A percentile compares a stretch with the other conserved stretches of the same genome.
Evolutionary conservation across 2,797 vertebrate species (phyloP).

Genomic region (Stomatorhinus walkeri): DNA sequence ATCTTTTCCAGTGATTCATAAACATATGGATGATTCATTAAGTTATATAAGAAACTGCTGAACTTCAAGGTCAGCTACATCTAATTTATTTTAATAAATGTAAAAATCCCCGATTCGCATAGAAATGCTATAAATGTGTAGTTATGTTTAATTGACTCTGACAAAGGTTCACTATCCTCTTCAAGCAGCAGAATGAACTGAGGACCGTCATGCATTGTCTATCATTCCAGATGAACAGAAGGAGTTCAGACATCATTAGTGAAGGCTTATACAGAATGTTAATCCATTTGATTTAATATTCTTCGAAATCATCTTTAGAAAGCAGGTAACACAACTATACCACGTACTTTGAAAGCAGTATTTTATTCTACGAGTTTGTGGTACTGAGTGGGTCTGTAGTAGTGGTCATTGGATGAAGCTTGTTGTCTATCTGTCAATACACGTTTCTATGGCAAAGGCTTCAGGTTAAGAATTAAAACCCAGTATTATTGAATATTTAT

Average conservation of each 20-base stretch:
- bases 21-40: slow-evolving; percentile 2
- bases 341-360: slow-evolving; percentile 36
- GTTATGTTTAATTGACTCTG: slow-evolving; percentile 12
- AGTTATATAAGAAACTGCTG: background rate
- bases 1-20: background rate
- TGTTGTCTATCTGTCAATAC: too few relatives aligned
- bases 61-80: slow-evolving; percentile 12
- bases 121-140: slow-evolving; percentile 12
- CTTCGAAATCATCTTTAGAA: background rate
- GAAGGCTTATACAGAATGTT: slow-evolving; percentile 28
- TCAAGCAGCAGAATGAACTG: background rate
- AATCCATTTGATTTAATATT: slow-evolving; percentile 17
- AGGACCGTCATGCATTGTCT: background rate
- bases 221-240: slow-evolving; percentile 2
- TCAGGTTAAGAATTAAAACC: background rate
- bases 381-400: too few relatives aligned
- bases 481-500: background rate
- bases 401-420: too few relatives aligned
- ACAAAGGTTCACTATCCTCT: slow-evolving; percentile 3
- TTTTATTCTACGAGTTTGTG: slow-evolving; percentile 19
- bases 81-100: slow-evolving; percentile 6
- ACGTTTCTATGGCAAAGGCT: slow-evolving; percentile 2
- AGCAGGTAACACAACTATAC: slow-evolving; percentile 32
- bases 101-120: background rate
- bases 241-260: slow-evolving; percentile 22